Evolutionary conservation across 2,113 vertebrate species (phyloP).

Genomic region (Tachycineta bicolor): DNA sequence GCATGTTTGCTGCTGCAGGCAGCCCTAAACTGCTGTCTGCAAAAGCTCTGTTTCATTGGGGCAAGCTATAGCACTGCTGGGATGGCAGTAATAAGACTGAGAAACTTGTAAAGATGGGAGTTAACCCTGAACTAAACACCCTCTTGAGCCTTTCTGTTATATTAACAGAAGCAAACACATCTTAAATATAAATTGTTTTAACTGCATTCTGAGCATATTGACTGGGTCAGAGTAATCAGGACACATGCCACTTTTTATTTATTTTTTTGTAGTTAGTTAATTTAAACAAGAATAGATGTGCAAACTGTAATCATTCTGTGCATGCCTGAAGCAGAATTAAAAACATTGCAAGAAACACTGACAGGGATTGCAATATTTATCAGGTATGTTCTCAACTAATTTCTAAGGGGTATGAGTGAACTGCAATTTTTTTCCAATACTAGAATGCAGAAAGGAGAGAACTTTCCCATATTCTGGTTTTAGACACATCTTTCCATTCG

Average conservation of each 20-base stretch:
- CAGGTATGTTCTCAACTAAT: background rate
- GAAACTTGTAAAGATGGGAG: background rate
- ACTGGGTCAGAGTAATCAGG: background rate
- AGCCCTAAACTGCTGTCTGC: background rate
- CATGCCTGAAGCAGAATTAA: background rate
- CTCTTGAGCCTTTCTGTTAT: background rate
- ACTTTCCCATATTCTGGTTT: background rate
- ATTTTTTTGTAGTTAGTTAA: background rate
- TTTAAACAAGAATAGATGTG: background rate
- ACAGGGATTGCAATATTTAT: background rate
- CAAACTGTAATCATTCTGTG: background rate
- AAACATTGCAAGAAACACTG: background rate
- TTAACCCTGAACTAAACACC: background rate
- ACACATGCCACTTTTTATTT: background rate
- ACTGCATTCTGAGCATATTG: background rate
- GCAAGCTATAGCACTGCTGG: background rate
- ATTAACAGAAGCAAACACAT: background rate
- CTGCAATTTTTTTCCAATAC: background rate
- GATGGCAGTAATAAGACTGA: background rate
- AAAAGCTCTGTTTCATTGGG: background rate
- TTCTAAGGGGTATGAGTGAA: background rate
- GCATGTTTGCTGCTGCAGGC: background rate
- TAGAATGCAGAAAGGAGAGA: background rate
- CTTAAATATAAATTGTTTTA: background rate
- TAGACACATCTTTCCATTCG: background rate